Conservation (phyloP, 2,888 invertebrate species). For the Achlya flavicornis region DNA sequence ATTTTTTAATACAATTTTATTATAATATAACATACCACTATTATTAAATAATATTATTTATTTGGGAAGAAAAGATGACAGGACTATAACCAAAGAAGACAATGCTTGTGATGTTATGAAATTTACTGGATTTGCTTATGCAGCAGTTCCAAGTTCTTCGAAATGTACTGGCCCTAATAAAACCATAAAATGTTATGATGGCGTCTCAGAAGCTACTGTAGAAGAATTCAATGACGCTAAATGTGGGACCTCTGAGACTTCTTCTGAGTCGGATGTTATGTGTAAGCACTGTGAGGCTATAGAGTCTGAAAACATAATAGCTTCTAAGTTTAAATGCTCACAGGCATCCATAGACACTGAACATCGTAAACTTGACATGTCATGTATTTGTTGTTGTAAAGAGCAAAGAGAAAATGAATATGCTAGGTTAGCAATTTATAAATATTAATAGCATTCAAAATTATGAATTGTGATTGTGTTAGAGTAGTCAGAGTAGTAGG, state of each 20-base stretch:
- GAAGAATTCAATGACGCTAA: background rate
- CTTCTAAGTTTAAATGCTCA: background rate
- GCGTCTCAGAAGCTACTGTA: background rate
- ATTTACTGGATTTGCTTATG: constrained; percentile 16
- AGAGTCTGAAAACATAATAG: background rate
- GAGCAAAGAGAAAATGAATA: constrained; percentile 9
- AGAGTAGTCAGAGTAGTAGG: background rate
- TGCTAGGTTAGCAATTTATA: constrained; percentile 23
- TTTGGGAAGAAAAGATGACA: constrained; percentile 26
- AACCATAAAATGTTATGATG: background rate
- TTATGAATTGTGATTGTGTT: background rate
- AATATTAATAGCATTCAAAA: background rate
- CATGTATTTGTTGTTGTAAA: constrained; percentile 20
- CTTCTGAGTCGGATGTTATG: too few relatives aligned
- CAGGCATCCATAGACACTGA: background rate
- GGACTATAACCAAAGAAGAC: constrained; percentile 12
- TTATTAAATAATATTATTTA: constrained; percentile 13
- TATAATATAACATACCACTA: background rate
- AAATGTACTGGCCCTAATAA: background rate
- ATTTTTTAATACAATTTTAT: too few relatives aligned
- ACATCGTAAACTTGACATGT: background rate
- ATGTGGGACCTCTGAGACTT: too few relatives aligned
- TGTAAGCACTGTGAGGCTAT: background rate
- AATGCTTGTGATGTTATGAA: constrained; percentile 8
- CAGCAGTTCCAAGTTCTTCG: constrained; percentile 12